A percentile compares a stretch with the other conserved stretches of the same genome.
phyloP scores from a whole-genome alignment of 2,888 invertebrate genomes.

The Lepidocyrtoides sp. region DNA sequence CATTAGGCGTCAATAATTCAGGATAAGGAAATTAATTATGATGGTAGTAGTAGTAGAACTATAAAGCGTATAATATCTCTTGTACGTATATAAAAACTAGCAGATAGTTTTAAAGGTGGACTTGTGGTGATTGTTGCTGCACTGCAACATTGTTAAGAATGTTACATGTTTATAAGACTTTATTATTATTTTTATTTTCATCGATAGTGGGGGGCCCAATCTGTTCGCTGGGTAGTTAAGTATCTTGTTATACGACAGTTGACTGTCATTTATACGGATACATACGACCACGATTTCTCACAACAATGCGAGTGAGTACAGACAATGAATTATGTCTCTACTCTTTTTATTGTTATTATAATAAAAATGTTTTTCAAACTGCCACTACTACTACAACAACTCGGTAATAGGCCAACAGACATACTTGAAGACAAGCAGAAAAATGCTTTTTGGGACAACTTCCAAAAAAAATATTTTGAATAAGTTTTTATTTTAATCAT shows the following conservation, averaged over 20 bases:
- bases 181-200: conserved; percentile 54
- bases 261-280: conserved; percentile 64
- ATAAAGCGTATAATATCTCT: background rate
- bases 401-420: background rate
- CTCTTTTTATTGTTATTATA: conserved; percentile 29
- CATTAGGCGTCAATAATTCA: conserved; percentile 82
- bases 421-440: conserved; percentile 44
- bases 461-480: conserved; percentile 69
- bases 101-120: background rate
- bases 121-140: conserved; percentile 16
- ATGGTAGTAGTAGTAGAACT: background rate
- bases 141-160: conserved; percentile 27
- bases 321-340: conserved; percentile 63
- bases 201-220: conserved; percentile 77
- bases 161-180: background rate
- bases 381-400: too few relatives aligned
- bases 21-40: conserved; percentile 75
- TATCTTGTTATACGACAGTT: conserved; percentile 76
- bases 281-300: conserved; percentile 15
- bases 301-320: conserved; percentile 7
- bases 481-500: conserved; percentile 61
- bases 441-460: conserved; percentile 67
- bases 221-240: conserved; percentile 71
- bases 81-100: background rate
- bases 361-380: background rate